Evolutionary conservation across 37 sponge, comb jelly and placozoan species (phyloP).

Genomic region (Geodia barretti): DNA sequence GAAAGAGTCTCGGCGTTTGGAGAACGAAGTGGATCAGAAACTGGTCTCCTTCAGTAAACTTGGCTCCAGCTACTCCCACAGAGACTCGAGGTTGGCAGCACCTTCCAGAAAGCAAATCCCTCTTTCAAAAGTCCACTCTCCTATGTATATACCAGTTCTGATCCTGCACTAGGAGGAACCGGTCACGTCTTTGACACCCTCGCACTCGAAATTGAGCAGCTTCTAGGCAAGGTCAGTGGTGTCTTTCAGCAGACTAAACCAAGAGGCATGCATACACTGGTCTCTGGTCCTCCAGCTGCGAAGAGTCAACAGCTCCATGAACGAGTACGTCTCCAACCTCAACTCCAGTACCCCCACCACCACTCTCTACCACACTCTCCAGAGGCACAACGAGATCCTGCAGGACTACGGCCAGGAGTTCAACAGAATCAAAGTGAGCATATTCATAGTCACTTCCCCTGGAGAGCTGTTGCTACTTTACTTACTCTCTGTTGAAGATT

Average conservation of each 20-base stretch:
- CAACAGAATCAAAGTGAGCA: slow-evolving; percentile 83
- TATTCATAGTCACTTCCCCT: neutral
- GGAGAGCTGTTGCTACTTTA: too few species aligned
- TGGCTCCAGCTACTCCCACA: slow-evolving; percentile 74
- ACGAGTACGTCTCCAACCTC: slow-evolving; percentile 60
- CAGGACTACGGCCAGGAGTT: slow-evolving; percentile 96
- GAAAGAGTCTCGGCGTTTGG: slow-evolving; percentile 82
- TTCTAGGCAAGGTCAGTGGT: slow-evolving; percentile 66
- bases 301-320: slow-evolving; percentile 66
- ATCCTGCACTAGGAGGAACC: slow-evolving; percentile 28
- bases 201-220: slow-evolving; percentile 85
- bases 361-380: slow-evolving; percentile 89
- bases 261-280: too few species aligned
- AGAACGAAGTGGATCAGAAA: slow-evolving; percentile 88
- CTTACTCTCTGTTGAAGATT: too few species aligned
- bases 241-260: neutral
- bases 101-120: too few species aligned
- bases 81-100: slow-evolving; percentile 56
- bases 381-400: slow-evolving; percentile 95
- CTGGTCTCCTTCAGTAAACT: slow-evolving; percentile 93
- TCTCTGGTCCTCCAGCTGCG: slow-evolving; percentile 61
- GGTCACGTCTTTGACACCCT: slow-evolving; percentile 92
- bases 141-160: neutral
- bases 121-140: too few species aligned
- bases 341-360: slow-evolving; percentile 52